phyloP scores from a whole-genome alignment of 1,140 invertebrate species.

The Vanessa tameamea region DNA sequence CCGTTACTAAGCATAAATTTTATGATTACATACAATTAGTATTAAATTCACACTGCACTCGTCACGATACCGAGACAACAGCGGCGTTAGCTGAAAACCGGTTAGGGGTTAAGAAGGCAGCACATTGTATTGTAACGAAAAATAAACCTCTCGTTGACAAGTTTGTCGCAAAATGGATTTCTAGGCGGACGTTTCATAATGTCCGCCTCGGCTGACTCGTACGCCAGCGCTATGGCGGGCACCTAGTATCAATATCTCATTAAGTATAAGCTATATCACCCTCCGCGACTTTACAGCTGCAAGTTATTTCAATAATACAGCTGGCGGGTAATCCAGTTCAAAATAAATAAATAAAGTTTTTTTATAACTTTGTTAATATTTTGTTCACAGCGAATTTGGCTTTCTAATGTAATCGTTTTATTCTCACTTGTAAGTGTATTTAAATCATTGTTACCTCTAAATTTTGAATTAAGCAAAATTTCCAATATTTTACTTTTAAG shows the following conservation, averaged over 20 bases:
- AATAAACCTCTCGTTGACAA: conserved; percentile 96
- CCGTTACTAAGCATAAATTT: conserved; percentile 23
- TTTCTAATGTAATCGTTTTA: neutral
- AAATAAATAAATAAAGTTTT: neutral
- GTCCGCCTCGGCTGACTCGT: conserved; percentile 98
- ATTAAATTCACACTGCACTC: conserved; percentile 50
- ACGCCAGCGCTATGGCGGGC: conserved; percentile 98
- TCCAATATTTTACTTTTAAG: neutral
- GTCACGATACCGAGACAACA: conserved; percentile 74
- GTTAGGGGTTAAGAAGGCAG: conserved; percentile 61
- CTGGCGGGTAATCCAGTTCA: neutral
- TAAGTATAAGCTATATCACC: conserved; percentile 35
- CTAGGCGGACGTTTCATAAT: conserved; percentile 99
- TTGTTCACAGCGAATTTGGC: no score
- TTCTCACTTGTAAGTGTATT: conserved; percentile 15
- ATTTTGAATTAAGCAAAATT: neutral
- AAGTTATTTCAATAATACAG: conserved; percentile 28
- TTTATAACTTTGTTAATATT: neutral
- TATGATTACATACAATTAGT: conserved; percentile 50
- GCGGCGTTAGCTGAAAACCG: conserved; percentile 66
- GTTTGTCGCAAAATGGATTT: conserved; percentile 96
- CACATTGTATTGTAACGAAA: conserved; percentile 53
- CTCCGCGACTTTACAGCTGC: conserved; percentile 39
- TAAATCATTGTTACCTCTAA: neutral
- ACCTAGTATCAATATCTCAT: conserved; percentile 84